Evolutionary conservation across 2,888 invertebrate species (phyloP).

Genomic region (Macrosoma leucophasiata): DNA sequence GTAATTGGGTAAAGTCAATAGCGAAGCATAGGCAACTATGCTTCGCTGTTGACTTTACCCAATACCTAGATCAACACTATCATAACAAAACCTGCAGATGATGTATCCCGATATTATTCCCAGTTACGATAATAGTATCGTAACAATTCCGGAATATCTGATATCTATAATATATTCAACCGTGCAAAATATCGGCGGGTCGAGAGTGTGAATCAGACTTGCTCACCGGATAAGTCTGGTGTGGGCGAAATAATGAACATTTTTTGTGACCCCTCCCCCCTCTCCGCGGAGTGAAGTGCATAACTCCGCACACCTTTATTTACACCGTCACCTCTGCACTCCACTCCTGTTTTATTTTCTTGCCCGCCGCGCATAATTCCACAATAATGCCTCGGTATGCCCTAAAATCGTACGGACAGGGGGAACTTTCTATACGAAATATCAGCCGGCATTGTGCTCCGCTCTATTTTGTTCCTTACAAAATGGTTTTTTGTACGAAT

Average conservation of each 20-base stretch:
- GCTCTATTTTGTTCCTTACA: conserved; percentile 59
- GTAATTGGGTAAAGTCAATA: too few species aligned
- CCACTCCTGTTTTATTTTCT: conserved; percentile 66
- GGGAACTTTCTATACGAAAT: conserved; percentile 67
- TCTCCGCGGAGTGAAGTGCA: conserved; percentile 44
- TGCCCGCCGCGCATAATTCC: conserved; percentile 63
- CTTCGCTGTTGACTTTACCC: too few species aligned
- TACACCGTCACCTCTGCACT: conserved; percentile 60
- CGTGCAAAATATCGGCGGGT: too few species aligned
- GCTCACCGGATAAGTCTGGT: conserved; percentile 18
- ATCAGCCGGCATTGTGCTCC: conserved; percentile 62
- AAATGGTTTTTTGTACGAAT: conserved; percentile 62
- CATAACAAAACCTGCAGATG: too few species aligned
- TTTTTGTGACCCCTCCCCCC: conserved; percentile 35
- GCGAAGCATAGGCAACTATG: too few species aligned
- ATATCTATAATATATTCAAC: too few species aligned
- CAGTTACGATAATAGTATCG: too few species aligned
- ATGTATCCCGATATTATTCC: too few species aligned
- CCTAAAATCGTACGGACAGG: conserved; percentile 55
- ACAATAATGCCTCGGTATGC: conserved; percentile 57
- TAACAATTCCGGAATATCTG: conserved; percentile 26
- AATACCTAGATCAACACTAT: too few species aligned
- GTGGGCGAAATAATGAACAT: conserved; percentile 41
- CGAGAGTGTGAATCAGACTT: background rate
- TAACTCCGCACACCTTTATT: conserved; percentile 49